Percentiles rank a stretch among this genome's conserved stretches.
Evolutionary conservation across 2,113 vertebrate species (phyloP).

Genomic region (Oxyura jamaicensis): DNA sequence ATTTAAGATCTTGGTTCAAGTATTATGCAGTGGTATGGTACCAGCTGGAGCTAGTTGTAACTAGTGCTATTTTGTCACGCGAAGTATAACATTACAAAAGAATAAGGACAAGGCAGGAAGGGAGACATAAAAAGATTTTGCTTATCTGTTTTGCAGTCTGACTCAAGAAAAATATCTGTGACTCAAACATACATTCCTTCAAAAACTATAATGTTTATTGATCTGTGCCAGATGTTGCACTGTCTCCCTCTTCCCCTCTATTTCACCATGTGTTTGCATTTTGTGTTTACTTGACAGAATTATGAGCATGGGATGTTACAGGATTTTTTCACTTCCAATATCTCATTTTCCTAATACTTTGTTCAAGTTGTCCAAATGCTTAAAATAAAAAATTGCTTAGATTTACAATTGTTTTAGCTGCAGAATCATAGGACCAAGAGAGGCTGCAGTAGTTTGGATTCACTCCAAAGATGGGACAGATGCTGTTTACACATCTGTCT

Average conservation of each 20-base stretch:
- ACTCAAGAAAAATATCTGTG: not conserved
- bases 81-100: not conserved
- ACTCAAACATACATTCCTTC: not conserved
- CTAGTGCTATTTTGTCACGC: not conserved
- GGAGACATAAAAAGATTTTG: not conserved
- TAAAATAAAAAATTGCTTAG: not conserved
- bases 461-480: not conserved
- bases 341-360: not conserved
- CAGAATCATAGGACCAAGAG: not conserved
- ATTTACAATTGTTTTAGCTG: not conserved
- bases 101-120: not conserved
- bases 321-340: not conserved
- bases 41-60: rapidly evolving
- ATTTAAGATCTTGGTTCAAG: not conserved
- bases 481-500: not conserved
- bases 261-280: not conserved
- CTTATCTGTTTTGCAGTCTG: not conserved
- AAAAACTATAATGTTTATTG: not conserved
- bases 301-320: not conserved
- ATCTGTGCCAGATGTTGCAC: not conserved
- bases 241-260: not conserved
- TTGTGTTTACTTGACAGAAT: not conserved
- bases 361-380: not conserved
- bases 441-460: not conserved
- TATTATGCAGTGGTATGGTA: not conserved